These are phyloP conservation scores for Natator depressus DNA, from an alignment of 2,113 vertebrate species.

Conservation along the genomic window DNA sequence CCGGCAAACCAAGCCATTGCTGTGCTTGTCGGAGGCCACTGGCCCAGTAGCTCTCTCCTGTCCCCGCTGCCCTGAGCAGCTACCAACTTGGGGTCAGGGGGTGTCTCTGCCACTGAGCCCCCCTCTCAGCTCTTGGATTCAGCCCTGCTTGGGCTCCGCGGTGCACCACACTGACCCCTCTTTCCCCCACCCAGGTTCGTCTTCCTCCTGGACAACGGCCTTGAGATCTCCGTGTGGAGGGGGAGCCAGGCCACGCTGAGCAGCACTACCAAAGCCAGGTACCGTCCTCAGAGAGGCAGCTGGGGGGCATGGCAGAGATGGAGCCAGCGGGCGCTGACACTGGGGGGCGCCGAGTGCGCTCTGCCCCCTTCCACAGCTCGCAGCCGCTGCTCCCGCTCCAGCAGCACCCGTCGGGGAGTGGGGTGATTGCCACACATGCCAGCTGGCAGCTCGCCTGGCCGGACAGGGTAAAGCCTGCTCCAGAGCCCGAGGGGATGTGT, in stretches of 20 bases:
- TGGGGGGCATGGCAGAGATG: fast-evolving
- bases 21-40: too few relatives aligned
- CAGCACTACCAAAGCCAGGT: constrained; percentile 96
- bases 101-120: background rate
- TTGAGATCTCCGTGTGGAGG: constrained; percentile 92
- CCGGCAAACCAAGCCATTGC: too few relatives aligned
- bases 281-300: background rate
- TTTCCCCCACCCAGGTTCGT: constrained; percentile 83
- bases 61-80: background rate
- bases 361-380: background rate
- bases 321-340: background rate
- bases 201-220: constrained; percentile 90
- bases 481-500: too few relatives aligned
- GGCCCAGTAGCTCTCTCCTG: background rate
- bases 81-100: fast-evolving
- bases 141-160: background rate
- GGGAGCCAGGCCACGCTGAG: constrained; percentile 91
- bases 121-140: background rate
- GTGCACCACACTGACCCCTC: background rate
- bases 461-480: background rate
- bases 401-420: background rate
- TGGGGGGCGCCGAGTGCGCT: too few relatives aligned
- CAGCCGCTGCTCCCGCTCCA: background rate
- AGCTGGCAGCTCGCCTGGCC: background rate
- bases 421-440: background rate